These are phyloP conservation scores for Athene noctua DNA, from an alignment of 2,113 vertebrate genomes.

Conservation along the genomic window DNA sequence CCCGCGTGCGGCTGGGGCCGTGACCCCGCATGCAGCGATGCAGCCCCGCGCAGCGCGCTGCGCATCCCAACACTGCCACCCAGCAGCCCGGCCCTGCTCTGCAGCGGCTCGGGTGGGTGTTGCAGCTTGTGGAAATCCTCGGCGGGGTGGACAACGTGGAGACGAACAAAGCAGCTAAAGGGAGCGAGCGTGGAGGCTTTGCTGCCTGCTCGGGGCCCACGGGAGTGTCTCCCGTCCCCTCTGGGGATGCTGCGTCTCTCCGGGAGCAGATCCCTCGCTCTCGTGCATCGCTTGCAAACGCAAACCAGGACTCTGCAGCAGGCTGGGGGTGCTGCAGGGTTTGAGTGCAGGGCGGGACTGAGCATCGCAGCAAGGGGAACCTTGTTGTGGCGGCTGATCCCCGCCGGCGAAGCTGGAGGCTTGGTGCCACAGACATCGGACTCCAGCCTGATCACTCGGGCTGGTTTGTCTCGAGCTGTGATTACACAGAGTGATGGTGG, in stretches of 20 bases:
- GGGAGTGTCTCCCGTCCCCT: fast-evolving
- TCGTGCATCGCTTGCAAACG: fast-evolving
- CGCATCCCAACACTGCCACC: constrained; percentile 57
- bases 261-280: background rate
- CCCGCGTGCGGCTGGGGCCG: no score
- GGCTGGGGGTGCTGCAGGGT: background rate
- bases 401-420: fast-evolving
- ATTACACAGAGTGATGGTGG: background rate
- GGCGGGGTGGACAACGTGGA: fast-evolving
- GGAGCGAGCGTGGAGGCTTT: fast-evolving
- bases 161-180: background rate
- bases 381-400: fast-evolving
- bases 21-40: background rate
- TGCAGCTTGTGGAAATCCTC: background rate
- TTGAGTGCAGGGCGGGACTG: background rate
- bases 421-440: fast-evolving
- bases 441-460: fast-evolving
- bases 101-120: background rate
- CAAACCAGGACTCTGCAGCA: fast-evolving
- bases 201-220: fast-evolving
- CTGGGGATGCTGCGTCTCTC: fast-evolving
- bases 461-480: fast-evolving
- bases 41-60: background rate
- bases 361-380: background rate
- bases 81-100: constrained; percentile 4